Evolutionary conservation across 92 coral and sea anemone genomes (phyloP).

Genomic region (Blastomussa wellsi): DNA sequence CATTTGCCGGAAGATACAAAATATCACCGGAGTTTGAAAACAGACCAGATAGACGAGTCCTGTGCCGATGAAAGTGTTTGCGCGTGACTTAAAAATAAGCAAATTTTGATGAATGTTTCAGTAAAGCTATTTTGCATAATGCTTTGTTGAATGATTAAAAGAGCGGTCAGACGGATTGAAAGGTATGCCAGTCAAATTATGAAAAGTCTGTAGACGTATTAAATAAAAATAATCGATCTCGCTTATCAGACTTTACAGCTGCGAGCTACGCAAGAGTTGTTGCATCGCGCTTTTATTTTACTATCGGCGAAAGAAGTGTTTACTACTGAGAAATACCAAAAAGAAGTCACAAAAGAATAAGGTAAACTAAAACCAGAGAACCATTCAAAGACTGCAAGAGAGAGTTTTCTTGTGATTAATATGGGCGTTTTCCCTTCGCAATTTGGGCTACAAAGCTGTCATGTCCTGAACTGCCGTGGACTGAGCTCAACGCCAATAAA

Average conservation of each 20-base stretch:
- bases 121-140: conserved; percentile 34
- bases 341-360: neutral
- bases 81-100: conserved; percentile 20
- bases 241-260: neutral
- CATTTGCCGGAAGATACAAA: neutral
- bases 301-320: neutral
- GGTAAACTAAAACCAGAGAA: too few relatives aligned
- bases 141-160: neutral
- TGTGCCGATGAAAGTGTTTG: conserved; percentile 5
- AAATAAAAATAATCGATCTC: neutral
- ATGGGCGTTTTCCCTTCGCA: neutral
- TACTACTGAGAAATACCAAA: neutral
- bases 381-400: too few relatives aligned
- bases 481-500: neutral
- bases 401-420: neutral
- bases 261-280: too few relatives aligned
- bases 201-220: conserved; percentile 13
- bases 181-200: neutral
- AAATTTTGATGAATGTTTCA: conserved; percentile 3
- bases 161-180: neutral
- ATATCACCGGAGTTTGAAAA: neutral
- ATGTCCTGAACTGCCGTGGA: neutral
- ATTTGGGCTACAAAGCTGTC: neutral
- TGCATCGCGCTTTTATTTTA: neutral
- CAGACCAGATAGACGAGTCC: neutral